Percentiles rank a stretch among this genome's conserved stretches.
These are phyloP conservation scores for Melanotaenia pygmaea DNA, from an alignment of 2,797 vertebrate species.

Conservation along the genomic window DNA sequence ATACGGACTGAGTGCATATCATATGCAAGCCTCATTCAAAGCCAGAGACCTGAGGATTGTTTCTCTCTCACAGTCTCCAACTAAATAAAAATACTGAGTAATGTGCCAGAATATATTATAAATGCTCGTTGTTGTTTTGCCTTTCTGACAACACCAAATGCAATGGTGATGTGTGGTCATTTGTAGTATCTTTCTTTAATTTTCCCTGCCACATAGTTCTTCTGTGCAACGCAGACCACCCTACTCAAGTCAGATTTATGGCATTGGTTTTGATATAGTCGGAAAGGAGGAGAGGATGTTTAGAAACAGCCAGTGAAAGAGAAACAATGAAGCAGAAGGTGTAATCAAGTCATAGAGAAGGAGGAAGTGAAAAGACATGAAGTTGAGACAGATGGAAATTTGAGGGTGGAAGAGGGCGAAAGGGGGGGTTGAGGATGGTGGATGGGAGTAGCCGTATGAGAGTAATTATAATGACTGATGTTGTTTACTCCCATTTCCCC, in stretches of 20 bases:
- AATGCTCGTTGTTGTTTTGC: constrained; percentile 41
- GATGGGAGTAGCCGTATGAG: constrained; percentile 76
- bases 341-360: constrained; percentile 33
- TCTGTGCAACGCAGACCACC: constrained; percentile 23
- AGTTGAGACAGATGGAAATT: constrained; percentile 69
- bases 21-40: constrained; percentile 22
- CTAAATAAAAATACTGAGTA: constrained; percentile 16
- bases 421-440: constrained; percentile 49
- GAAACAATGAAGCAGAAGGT: constrained; percentile 35
- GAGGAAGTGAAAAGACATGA: constrained; percentile 20
- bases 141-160: constrained; percentile 40
- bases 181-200: constrained; percentile 34
- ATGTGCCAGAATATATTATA: constrained; percentile 50
- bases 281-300: constrained; percentile 12
- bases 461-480: constrained; percentile 83
- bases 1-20: background rate
- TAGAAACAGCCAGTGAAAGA: constrained; percentile 24
- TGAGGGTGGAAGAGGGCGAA: constrained; percentile 41
- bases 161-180: constrained; percentile 38
- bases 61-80: constrained; percentile 34
- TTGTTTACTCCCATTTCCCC: constrained; percentile 84
- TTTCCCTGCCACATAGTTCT: constrained; percentile 45
- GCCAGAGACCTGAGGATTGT: constrained; percentile 32
- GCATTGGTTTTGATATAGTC: background rate
- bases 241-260: constrained; percentile 13